Evolutionary conservation across 2,888 invertebrate genomes (phyloP), one percentile per base, ranked within the genome.

Genomic region (Acanthosoma haemorrhoidale): DNA sequence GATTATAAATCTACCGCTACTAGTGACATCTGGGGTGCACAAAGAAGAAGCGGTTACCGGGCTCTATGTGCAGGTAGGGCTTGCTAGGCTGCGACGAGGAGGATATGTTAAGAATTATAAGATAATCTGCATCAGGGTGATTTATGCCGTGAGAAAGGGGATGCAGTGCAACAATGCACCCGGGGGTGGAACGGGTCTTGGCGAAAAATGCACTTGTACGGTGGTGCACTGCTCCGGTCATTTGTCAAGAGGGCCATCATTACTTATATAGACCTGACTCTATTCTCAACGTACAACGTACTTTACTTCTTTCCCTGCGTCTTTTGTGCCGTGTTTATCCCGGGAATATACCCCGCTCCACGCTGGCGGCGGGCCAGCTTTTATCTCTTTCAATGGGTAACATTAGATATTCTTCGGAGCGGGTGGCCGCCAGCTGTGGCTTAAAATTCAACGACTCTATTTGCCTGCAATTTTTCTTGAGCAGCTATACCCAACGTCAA

Each of bases 161-260:
- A 51, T 51, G 51, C 51, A 51, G n/a, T n/a, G n/a, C n/a, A n/a
- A n/a, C 25, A 25, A 25, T 25, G 51, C 51, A 13, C 51, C 51
- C 9, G 51, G 51, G 25, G 29, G 51, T 13, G 13, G 51, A 51
- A 51, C 51, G 9, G 18, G 51, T 51, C 51, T 51, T 51, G n/a
- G 51, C 51, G 51, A 51, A 51, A 51, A 51, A 51, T 51, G 51
- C 51, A 51, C 51, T 51, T 51, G 51, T 25, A 25, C 51, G 21
- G 25, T 8, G 51, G 25, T 51, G 51, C 51, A 51, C 25, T 51
- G n/a, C 25, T 51, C 2, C 25, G 8, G 25, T 51, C 51, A 51
- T 51, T 51, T 51, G 29, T 51, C 51, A 51, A 18, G n/a, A n/a
- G 11, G 3, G 11, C 9, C 2, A 51, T 51, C 51, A 51, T 51